Evolutionary conservation across 2,797 vertebrate species (phyloP).

Genomic region (Hemibagrus guttatus): DNA sequence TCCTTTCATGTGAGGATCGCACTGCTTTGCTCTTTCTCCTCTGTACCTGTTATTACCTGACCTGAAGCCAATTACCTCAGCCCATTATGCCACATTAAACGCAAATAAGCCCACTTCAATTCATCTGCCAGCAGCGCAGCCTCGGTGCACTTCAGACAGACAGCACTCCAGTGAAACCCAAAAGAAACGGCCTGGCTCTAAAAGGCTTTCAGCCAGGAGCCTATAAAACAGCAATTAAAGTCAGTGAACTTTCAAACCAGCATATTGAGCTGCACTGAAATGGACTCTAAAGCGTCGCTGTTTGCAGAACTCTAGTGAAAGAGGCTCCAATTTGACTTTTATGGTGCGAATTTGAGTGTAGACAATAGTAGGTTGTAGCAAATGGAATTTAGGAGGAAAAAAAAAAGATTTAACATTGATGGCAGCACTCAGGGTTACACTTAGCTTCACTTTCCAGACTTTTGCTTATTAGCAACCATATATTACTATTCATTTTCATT

Average conservation of each 20-base stretch:
- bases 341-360: conserved; percentile 38
- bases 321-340: conserved; percentile 48
- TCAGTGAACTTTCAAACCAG: conserved; percentile 76
- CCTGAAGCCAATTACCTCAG: conserved; percentile 80
- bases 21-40: conserved; percentile 63
- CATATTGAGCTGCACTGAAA: conserved; percentile 68
- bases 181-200: conserved; percentile 69
- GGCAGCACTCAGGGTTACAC: conserved; percentile 16
- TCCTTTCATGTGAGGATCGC: conserved; percentile 75
- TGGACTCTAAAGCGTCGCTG: conserved; percentile 62
- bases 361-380: conserved; percentile 23
- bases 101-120: conserved; percentile 78
- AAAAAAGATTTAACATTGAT: conserved; percentile 3
- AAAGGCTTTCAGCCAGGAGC: conserved; percentile 75
- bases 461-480: not conserved
- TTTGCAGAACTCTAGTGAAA: conserved; percentile 46
- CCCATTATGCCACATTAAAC: conserved; percentile 83
- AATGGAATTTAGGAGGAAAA: not conserved
- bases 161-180: conserved; percentile 68
- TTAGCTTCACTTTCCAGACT: not conserved
- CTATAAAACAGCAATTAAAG: conserved; percentile 80
- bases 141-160: conserved; percentile 69
- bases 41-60: conserved; percentile 80
- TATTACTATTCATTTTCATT: not conserved
- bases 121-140: conserved; percentile 71